Conservation (phyloP, 2,797 vertebrate species). For the Discoglossus pictus region DNA sequence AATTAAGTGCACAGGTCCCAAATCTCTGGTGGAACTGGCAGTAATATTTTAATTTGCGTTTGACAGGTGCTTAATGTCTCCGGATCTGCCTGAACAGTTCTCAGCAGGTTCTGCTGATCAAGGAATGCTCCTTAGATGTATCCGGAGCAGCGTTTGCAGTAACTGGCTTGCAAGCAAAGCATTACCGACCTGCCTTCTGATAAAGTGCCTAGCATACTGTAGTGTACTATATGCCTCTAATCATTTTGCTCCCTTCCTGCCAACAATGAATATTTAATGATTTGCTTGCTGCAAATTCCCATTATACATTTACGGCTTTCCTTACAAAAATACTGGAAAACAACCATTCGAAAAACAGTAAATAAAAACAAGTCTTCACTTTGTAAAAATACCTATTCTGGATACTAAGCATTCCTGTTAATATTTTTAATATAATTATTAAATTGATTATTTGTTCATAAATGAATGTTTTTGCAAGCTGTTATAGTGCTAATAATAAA, state of each 20-base stretch:
- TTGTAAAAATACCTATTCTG: too few relatives aligned
- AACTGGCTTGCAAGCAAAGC: conserved; percentile 12
- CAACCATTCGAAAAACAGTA: too few relatives aligned
- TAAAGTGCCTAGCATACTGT: background rate
- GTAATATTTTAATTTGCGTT: background rate
- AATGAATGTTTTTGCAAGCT: too few relatives aligned
- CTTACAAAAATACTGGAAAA: background rate
- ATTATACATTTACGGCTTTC: background rate
- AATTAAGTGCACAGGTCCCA: too few relatives aligned
- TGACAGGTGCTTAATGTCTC: background rate
- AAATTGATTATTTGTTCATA: too few relatives aligned
- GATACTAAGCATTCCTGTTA: too few relatives aligned
- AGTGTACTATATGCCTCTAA: background rate
- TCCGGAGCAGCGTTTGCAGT: conserved; percentile 13
- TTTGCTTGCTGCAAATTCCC: background rate
- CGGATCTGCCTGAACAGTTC: background rate
- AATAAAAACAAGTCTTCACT: too few relatives aligned
- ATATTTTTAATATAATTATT: too few relatives aligned
- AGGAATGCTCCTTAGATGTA: conserved; percentile 14
- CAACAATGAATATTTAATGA: conserved; percentile 35
- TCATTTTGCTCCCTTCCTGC: conserved; percentile 36
- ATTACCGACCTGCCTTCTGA: conserved; percentile 1
- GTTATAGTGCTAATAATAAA: too few relatives aligned
- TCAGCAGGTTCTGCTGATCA: conserved; percentile 21
- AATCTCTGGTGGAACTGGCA: too few relatives aligned